These are phyloP conservation scores for Cynopterus sphinx DNA, from an alignment of 2,797 vertebrate genomes.

Conservation along the genomic window DNA sequence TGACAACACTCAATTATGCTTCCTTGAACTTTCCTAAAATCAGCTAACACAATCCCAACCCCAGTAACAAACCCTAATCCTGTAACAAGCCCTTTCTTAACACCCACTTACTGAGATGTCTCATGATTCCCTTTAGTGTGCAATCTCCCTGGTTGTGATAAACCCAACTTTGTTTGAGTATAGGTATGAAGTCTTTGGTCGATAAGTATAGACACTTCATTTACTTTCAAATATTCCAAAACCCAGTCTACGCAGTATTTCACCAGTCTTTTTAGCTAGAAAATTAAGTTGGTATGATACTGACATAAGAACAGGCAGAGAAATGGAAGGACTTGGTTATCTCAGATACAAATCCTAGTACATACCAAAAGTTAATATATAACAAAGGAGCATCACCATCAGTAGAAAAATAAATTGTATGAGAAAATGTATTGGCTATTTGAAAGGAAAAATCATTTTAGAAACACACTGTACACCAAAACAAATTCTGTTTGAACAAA, in stretches of 20 bases:
- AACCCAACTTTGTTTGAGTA: neutral
- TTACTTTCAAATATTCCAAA: conserved; percentile 43
- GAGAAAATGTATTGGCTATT: neutral
- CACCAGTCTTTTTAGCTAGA: neutral
- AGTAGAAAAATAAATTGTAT: neutral
- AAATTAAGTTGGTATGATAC: neutral
- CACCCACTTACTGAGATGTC: neutral
- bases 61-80: neutral
- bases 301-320: neutral
- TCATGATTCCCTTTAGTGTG: neutral
- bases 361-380: neutral
- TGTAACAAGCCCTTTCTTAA: neutral
- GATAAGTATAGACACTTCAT: neutral
- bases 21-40: conserved; percentile 2
- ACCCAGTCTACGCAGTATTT: neutral
- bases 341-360: neutral
- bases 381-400: neutral
- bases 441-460: neutral
- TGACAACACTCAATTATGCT: neutral
- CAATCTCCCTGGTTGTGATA: neutral
- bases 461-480: neutral
- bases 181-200: neutral
- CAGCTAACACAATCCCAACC: neutral
- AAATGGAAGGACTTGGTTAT: neutral
- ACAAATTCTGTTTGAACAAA: neutral